These are phyloP conservation scores for Periophthalmodon schlosseri DNA, from an alignment of 2,113 vertebrate species.

Conservation along the genomic window DNA sequence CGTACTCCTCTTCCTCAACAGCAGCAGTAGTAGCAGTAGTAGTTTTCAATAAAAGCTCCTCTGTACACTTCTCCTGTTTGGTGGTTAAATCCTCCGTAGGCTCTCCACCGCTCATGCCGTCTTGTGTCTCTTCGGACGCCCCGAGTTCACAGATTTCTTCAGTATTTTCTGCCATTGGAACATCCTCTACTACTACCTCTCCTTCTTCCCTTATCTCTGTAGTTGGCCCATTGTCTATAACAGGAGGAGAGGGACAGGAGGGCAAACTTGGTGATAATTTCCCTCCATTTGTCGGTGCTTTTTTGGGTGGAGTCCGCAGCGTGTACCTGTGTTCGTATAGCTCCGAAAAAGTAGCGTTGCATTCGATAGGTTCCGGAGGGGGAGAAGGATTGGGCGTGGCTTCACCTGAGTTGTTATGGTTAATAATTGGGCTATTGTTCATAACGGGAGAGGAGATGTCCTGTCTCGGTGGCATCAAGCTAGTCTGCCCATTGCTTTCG, in stretches of 20 bases:
- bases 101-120: slow-evolving; percentile 57
- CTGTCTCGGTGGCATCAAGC: slow-evolving; percentile 29
- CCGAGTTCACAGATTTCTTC: slow-evolving; percentile 49
- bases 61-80: slow-evolving; percentile 81
- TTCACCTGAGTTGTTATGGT: slow-evolving; percentile 84
- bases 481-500: slow-evolving; percentile 62
- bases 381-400: slow-evolving; percentile 61
- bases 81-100: slow-evolving; percentile 73
- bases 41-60: slow-evolving; percentile 59
- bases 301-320: slow-evolving; percentile 92
- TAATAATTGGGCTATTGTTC: slow-evolving; percentile 71
- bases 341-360: slow-evolving; percentile 81
- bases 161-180: slow-evolving; percentile 56
- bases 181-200: slow-evolving; percentile 68
- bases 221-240: slow-evolving; percentile 83
- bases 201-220: slow-evolving; percentile 77
- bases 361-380: slow-evolving; percentile 72
- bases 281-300: slow-evolving; percentile 79
- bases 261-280: slow-evolving; percentile 84
- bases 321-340: slow-evolving; percentile 96
- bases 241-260: slow-evolving; percentile 75
- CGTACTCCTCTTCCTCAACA: slow-evolving; percentile 80
- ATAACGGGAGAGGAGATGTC: slow-evolving; percentile 25
- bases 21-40: slow-evolving; percentile 16
- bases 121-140: slow-evolving; percentile 65